These are phyloP conservation scores for Heliopora coerulea DNA, from an alignment of 92 coral and sea anemone species.

Conservation along the genomic window DNA sequence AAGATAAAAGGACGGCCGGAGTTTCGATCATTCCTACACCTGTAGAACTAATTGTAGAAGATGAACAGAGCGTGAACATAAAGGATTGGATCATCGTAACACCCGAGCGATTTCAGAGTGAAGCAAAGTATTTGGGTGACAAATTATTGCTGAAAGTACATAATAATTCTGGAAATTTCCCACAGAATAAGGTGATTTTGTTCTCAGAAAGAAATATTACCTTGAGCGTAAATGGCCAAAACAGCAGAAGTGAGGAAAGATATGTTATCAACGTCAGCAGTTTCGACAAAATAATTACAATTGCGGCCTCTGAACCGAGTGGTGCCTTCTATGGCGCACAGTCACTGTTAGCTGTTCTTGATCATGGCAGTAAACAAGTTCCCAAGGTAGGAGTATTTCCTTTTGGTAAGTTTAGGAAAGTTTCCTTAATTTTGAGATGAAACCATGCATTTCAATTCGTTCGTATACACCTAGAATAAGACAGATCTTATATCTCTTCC, in stretches of 20 bases:
- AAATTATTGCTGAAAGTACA: constrained; percentile 32
- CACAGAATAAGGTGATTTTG: constrained; percentile 15
- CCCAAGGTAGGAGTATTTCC: constrained; percentile 29
- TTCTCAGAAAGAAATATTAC: constrained; percentile 51
- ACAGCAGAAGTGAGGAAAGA: constrained; percentile 43
- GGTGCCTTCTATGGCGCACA: constrained; percentile 86
- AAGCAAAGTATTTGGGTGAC: constrained; percentile 44
- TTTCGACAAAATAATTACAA: constrained; percentile 36
- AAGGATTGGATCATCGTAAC: constrained; percentile 54
- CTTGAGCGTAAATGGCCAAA: constrained; percentile 36
- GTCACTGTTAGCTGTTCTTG: constrained; percentile 58
- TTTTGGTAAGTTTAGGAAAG: no score
- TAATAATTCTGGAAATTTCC: not conserved
- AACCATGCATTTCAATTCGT: no score
- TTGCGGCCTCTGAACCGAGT: constrained; percentile 51
- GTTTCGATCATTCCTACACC: constrained; percentile 77
- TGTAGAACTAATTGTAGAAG: constrained; percentile 59
- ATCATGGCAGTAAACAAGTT: constrained; percentile 11
- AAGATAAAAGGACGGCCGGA: constrained; percentile 60
- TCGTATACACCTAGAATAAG: no score
- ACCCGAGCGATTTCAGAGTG: constrained; percentile 42
- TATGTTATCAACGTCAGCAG: constrained; percentile 53
- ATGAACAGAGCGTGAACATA: constrained; percentile 54
- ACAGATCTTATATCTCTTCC: no score
- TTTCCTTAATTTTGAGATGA: no score